Evolutionary conservation across 2,888 invertebrate species (phyloP), one percentile per base, ranked within the genome.

Genomic region (Muscina levida): DNA sequence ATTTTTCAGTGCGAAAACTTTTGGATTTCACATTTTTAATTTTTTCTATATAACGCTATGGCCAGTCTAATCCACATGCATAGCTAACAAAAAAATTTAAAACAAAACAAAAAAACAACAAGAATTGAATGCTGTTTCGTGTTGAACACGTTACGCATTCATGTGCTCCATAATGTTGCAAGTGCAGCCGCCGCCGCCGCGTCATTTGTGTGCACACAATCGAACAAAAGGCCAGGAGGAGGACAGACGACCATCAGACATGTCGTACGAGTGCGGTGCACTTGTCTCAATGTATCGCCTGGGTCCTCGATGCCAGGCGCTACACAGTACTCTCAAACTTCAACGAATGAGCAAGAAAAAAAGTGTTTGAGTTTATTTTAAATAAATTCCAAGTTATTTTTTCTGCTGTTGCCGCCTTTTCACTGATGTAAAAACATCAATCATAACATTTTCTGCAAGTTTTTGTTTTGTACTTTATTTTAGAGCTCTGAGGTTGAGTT

Each of bases 361-460:
- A n/a, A n/a, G n/a, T n/a, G n/a, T n/a, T n/a, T n/a, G 31, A 31
- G 31, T 31, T 31, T 31, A 31, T 31, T 31, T 31, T 31, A 31
- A 31, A 31, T 8, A 31, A 31, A 31, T 31, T 31, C 31, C 31
- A 31, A 31, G 3, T 5, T 31, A 5, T 31, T 31, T 31, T 5
- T 31, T 31, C 31, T 31, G 31, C 31, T 31, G 31, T 8, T 31
- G 17, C 59, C 13, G 22, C 53, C 53, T 19, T 26, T 56, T 13
- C 26, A 37, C 31, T 59, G 65, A 48, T 39, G 56, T 65, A 46
- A 22, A 72, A 44, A 46, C 79, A 82, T 82, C 82, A 71, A 82
- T 82, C 82, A 82, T 77, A 70, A 53, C 37, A 46, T 72, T 72
- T 75, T 72, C 24, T 53, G 44, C 15, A 67, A 67, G 10, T 73